phyloP scores from a whole-genome alignment of 92 coral and sea anemone genomes.

The Zoanthus gigantus region DNA sequence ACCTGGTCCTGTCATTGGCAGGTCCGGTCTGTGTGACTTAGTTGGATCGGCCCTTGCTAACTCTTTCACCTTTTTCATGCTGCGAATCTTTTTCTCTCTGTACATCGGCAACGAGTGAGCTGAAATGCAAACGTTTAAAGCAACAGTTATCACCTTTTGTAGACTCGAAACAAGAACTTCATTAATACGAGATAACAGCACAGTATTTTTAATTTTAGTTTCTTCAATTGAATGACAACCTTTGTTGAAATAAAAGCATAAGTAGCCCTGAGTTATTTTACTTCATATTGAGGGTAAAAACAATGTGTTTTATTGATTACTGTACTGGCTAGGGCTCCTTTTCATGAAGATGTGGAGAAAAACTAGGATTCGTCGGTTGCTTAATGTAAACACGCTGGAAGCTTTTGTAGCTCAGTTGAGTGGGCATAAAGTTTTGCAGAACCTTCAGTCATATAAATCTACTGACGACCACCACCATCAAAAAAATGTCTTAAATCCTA shows the following conservation, averaged over 20 bases:
- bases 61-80: conserved; percentile 95
- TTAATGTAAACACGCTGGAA: conserved; percentile 47
- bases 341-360: neutral
- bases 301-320: too few relatives aligned
- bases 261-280: too few relatives aligned
- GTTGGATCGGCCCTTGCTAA: conserved; percentile 86
- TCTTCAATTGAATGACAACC: too few relatives aligned
- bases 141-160: neutral
- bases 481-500: conserved; percentile 47
- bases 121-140: conserved; percentile 13
- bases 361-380: conserved; percentile 47
- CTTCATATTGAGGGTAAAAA: too few relatives aligned
- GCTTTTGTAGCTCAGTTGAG: conserved; percentile 54
- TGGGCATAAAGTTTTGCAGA: conserved; percentile 52
- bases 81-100: conserved; percentile 88
- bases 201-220: neutral
- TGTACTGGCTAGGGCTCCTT: too few relatives aligned
- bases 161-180: neutral
- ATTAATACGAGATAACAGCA: neutral
- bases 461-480: conserved; percentile 41
- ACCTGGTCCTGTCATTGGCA: conserved; percentile 98
- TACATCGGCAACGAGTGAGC: conserved; percentile 98
- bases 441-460: conserved; percentile 39
- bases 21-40: conserved; percentile 90
- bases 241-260: too few relatives aligned